These are phyloP conservation scores for Elaeidobius kamerunicus DNA, from an alignment of 2,888 invertebrate species.

Conservation along the genomic window DNA sequence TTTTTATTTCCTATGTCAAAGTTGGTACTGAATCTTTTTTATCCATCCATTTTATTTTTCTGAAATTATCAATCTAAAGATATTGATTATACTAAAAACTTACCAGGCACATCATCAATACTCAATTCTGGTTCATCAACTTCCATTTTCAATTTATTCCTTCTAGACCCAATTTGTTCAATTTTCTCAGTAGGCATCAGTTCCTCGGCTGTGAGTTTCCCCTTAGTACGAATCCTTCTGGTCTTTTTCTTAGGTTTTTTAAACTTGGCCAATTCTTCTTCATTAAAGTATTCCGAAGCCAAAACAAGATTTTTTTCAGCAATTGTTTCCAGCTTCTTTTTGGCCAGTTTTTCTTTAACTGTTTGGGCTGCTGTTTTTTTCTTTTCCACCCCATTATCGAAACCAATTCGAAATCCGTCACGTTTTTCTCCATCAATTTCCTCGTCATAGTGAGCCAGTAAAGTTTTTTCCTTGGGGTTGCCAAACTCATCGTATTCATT, in stretches of 20 bases:
- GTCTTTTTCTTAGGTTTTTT: slow-evolving; percentile 83
- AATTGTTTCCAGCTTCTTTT: slow-evolving; percentile 72
- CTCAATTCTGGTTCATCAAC: slow-evolving; percentile 47
- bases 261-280: slow-evolving; percentile 82
- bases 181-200: slow-evolving; percentile 58
- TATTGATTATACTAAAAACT: too few species aligned
- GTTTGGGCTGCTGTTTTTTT: slow-evolving; percentile 52
- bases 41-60: slow-evolving; percentile 79
- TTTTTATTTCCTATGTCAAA: too few species aligned
- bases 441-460: slow-evolving; percentile 93
- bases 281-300: slow-evolving; percentile 86
- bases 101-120: slow-evolving; percentile 65
- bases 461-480: slow-evolving; percentile 59
- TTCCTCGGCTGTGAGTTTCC: slow-evolving; percentile 65
- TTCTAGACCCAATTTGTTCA: slow-evolving; percentile 40
- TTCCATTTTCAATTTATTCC: slow-evolving; percentile 39
- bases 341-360: slow-evolving; percentile 59
- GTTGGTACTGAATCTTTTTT: slow-evolving; percentile 72
- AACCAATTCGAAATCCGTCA: slow-evolving; percentile 74
- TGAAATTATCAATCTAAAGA: slow-evolving; percentile 71
- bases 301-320: slow-evolving; percentile 63
- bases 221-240: slow-evolving; percentile 64
- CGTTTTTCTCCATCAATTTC: slow-evolving; percentile 76
- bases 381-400: slow-evolving; percentile 56
- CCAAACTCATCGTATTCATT: slow-evolving; percentile 69